Evolutionary conservation across 2,888 invertebrate genomes (phyloP), one percentile per base, ranked within the genome.

Genomic region (Trachelus stipa): DNA sequence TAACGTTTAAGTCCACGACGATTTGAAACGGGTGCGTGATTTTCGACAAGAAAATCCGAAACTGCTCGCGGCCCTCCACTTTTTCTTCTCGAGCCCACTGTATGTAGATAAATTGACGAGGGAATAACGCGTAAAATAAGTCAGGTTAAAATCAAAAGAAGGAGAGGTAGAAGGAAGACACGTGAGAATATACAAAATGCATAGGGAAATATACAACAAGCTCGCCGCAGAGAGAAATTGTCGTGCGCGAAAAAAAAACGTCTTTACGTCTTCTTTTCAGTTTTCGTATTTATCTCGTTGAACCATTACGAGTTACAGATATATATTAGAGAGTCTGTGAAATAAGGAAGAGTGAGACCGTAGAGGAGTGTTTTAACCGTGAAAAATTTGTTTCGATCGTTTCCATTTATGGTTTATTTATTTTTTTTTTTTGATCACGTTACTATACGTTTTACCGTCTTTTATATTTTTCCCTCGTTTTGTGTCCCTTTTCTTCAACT

Each of bases 1-100:
- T 56, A 23, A 56, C 23, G 23, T 80, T 81, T 82, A 81, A 83
- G 82, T 80, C 79, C 82, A 78, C 80, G 79, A 82, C 81, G 81
- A 80, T 82, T 23, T 23, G 23, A 56, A 23, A 56, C 56, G 56
- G 23, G 23, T 56, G 23, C 23, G 23, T 56, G 56, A 56, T 56
- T 23, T 23, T 56, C 23, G 56, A 23, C 23, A 6, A 56, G 23
- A 56, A 56, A 56, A 23, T 23, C 9, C 2, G 56, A 56, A 9
- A 23, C 56, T 9, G 15, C 9, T 23, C 23, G 9, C 56, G 9
- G 23, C 23, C 56, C 56, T 56, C 56, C 56, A 56, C 23, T 23
- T 56, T 56, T 23, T 23, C 15, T 15, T 56, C 37, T 23, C 56
- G 56, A 23, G 23, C 23, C 56, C 56, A 23, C 23, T 9, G 23